Base-by-base conservation (phyloP, 2,113 vertebrate genomes). In the Chaetodon trifascialis region DNA sequence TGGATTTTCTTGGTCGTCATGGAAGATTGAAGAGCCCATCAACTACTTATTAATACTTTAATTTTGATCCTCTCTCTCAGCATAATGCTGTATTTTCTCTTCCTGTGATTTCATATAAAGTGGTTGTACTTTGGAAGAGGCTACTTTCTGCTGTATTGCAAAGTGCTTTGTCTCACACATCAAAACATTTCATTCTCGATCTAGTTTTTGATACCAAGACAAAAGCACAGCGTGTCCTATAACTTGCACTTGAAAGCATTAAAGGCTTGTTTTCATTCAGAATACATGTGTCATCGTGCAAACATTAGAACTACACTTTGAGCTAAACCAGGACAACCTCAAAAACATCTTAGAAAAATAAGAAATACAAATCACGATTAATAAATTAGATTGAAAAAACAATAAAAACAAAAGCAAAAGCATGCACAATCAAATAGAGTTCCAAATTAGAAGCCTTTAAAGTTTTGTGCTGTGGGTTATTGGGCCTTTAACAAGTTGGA, bases 401-500 rank as follows among this genome's bases (percentile, higher is more conserved):
- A n/a, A n/a, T n/a, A n/a, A n/a, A 4, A 51, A 44, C 16, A 2
- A 15, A 55, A 62, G 54, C 19, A 58, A 38, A 15, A 58, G 9
- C 36, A 42, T 42, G 36, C 15, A 21, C 11, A 49, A 40, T 56
- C 1, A 64, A 71, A 46, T 12, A 25, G 47, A 44, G 17, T 56
- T 63, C 34, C 17, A 42, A 17, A 21, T 23, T 17, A 44, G 25
- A 10, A 19, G 2, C 62, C n/a, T 60, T 66, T 21, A 49, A 55
- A 79, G 65, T 58, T 36, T 55, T 81, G 25, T 73, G 47, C 74
- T 90, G 56, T 21, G 36, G 69, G 30, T 76, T 79, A 77, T 73
- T 23, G 44, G 58, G 62, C 51, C 77, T 83, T 83, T 79, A 87
- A 62, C 82, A 85, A 70, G 51, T 78, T 54, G 9, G 21, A 78